Evolutionary conservation across 1,140 invertebrate genomes (phyloP).

Genomic region (Whitmania pigra): DNA sequence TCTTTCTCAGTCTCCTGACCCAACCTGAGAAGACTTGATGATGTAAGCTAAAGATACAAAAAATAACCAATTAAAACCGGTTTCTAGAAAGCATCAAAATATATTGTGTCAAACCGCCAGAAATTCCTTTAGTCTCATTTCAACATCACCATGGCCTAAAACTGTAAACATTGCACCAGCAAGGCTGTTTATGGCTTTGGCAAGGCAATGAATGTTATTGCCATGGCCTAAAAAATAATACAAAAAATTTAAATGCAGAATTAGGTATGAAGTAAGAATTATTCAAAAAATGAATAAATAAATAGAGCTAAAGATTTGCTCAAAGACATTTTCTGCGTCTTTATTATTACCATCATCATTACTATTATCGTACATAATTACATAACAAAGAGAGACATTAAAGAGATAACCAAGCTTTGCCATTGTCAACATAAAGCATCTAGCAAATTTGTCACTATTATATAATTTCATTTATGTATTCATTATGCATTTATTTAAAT

Average conservation of each 20-base stretch:
- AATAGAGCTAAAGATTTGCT: no score
- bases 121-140: slow-evolving; percentile 95
- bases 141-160: slow-evolving; percentile 83
- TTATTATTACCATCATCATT: no score
- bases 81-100: slow-evolving; percentile 19
- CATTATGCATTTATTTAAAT: no score
- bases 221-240: slow-evolving; percentile 53
- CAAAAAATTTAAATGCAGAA: slow-evolving; percentile 17
- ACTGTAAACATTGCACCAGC: slow-evolving; percentile 89
- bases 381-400: no score
- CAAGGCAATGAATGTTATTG: slow-evolving; percentile 94
- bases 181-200: slow-evolving; percentile 83
- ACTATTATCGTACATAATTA: no score
- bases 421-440: no score
- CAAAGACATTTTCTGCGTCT: no score
- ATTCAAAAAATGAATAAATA: no score
- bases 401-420: no score
- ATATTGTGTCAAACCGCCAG: slow-evolving; percentile 54
- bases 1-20: slow-evolving; percentile 93
- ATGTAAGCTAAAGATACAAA: slow-evolving; percentile 54
- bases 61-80: slow-evolving; percentile 12
- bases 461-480: no score
- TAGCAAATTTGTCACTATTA: no score
- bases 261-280: no score
- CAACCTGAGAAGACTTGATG: slow-evolving; percentile 78